Evolutionary conservation across 2,113 vertebrate species (phyloP).

Genomic region (Otolemur garnettii): DNA sequence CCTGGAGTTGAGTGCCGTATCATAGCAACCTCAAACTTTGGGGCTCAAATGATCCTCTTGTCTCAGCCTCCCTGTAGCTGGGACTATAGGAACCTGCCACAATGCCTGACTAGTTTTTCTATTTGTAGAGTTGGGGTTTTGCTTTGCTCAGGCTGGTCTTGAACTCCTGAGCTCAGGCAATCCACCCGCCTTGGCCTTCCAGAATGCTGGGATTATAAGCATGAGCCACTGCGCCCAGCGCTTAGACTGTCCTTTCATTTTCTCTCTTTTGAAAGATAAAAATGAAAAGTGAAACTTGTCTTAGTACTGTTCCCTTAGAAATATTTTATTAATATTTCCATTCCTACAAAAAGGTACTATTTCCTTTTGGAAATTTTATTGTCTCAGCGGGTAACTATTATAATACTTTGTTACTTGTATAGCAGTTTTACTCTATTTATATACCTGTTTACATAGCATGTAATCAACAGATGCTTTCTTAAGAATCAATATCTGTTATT

Average conservation of each 20-base stretch:
- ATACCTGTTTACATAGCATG: background rate
- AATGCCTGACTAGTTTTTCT: too few relatives aligned
- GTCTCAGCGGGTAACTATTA: background rate
- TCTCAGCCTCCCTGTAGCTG: too few relatives aligned
- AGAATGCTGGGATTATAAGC: too few relatives aligned
- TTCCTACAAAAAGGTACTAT: background rate
- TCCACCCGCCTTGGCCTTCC: too few relatives aligned
- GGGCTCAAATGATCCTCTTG: too few relatives aligned
- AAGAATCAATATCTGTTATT: background rate
- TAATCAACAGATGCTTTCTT: background rate
- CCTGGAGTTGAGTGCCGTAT: too few relatives aligned
- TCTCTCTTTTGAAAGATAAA: background rate
- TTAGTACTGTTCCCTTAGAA: background rate
- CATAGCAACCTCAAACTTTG: too few relatives aligned
- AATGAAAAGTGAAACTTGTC: background rate
- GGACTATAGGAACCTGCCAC: too few relatives aligned
- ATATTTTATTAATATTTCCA: background rate
- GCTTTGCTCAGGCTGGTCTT: too few relatives aligned
- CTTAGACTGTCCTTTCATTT: background rate
- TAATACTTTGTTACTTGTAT: background rate
- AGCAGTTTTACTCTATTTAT: conserved; percentile 6
- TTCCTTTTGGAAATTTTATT: background rate
- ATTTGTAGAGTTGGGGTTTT: too few relatives aligned
- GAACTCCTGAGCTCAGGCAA: too few relatives aligned
- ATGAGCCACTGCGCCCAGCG: too few relatives aligned